Conservation (phyloP, 2,113 vertebrate genomes). For the Tragelaphus scriptus region DNA sequence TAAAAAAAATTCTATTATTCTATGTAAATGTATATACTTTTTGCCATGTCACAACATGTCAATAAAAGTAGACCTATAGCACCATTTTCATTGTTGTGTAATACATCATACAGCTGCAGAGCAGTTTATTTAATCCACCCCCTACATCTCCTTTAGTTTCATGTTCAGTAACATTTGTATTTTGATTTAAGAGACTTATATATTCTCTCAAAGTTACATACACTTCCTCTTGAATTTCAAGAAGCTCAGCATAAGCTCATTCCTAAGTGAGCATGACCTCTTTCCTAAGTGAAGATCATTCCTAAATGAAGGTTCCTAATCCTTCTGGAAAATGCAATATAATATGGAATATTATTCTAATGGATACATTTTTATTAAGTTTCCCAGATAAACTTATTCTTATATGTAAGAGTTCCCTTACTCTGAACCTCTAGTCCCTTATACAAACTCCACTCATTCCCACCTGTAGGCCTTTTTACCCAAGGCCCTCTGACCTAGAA, state of each 20-base stretch:
- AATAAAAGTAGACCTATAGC: not conserved
- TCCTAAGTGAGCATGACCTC: not conserved
- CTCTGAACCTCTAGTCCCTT: not conserved
- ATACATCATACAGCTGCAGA: not conserved
- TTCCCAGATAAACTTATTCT: not conserved
- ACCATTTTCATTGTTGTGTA: not conserved
- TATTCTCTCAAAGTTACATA: not conserved
- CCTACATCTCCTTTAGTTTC: not conserved
- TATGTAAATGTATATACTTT: not conserved
- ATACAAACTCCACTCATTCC: not conserved
- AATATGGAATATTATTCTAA: not conserved
- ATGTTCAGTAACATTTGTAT: not conserved
- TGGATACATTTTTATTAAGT: not conserved
- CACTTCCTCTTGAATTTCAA: not conserved
- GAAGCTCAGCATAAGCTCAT: not conserved
- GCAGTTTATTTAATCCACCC: not conserved
- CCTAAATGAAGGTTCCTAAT: not conserved
- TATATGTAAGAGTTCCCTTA: not conserved
- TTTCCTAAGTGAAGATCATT: not conserved
- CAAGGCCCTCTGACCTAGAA: not conserved
- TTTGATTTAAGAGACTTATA: not conserved
- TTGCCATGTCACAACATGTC: not conserved
- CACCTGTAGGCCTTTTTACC: not conserved
- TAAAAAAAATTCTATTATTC: not conserved
- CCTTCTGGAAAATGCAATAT: not conserved